A percentile compares a stretch with the other conserved stretches of the same genome.
Conservation (phyloP, 2,113 vertebrate species). For the Neogobius melanostomus region DNA sequence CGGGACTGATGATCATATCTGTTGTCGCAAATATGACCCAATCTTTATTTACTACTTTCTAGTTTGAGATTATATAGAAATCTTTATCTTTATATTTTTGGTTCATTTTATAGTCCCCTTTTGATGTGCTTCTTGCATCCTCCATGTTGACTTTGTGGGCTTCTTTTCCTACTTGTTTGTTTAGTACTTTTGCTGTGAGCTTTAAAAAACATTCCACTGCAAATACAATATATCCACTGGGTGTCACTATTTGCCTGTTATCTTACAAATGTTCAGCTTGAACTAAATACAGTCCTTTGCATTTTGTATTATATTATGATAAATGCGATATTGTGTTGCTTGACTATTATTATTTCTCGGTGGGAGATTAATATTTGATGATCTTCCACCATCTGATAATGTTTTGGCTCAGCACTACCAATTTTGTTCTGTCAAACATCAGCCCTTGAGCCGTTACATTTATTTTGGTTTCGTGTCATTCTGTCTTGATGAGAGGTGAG, state of each 20-base stretch:
- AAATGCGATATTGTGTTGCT: slow-evolving; percentile 57
- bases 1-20: not conserved
- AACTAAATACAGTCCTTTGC: not conserved
- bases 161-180: too few species aligned
- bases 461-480: slow-evolving; percentile 54
- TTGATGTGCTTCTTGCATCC: too few species aligned
- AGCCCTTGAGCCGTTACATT: slow-evolving; percentile 32
- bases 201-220: too few species aligned
- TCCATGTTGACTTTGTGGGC: too few species aligned
- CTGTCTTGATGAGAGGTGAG: slow-evolving; percentile 33
- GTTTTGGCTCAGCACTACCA: slow-evolving; percentile 47
- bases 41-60: not conserved
- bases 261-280: not conserved
- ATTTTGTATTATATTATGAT: slow-evolving; percentile 23
- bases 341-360: slow-evolving; percentile 48
- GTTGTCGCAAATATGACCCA: not conserved
- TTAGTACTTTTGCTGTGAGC: too few species aligned
- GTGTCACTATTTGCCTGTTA: slow-evolving; percentile 33
- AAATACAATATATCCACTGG: slow-evolving; percentile 33
- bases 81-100: too few species aligned
- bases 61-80: too few species aligned
- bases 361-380: slow-evolving; percentile 56
- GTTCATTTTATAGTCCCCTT: too few species aligned
- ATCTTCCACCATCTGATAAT: slow-evolving; percentile 41
- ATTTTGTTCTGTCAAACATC: slow-evolving; percentile 57